Base-by-base conservation (phyloP, 2,888 invertebrate species). In the Agonopterix arenella region DNA sequence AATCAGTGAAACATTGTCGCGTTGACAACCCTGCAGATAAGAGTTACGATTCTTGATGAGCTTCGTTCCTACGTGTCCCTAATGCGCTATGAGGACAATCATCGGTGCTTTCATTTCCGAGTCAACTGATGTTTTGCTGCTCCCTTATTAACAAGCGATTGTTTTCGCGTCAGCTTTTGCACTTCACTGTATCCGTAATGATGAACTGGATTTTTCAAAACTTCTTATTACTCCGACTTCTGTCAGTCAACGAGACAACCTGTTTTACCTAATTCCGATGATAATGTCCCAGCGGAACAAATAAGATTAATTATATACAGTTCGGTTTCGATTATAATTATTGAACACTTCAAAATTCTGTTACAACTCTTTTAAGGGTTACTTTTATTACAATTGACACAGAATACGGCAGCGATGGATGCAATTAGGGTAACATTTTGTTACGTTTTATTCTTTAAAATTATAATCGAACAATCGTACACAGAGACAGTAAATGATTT, bases 141-240 rank as follows among this genome's bases (percentile, higher is more conserved):
- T 61, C 60, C 58, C 71, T 73, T 76, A 80, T 81, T 81, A 84
- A 80, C 76, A 78, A 76, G 69, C 72, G 67, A 82, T 83, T 80
- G 82, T 82, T 73, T 79, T 79, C 80, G 82, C 73, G 82, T 82
- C 84, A 82, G 72, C 73, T 82, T 82, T 84, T 84, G 84, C 86
- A 85, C 86, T 84, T 80, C 75, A 65, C 67, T 80, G 84, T 80
- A 79, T 84, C 71, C 58, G 68, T 77, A 80, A 78, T 77, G 75
- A 74, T 50, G 73, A 67, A 70, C 80, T 58, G 68, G 71, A 70
- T 74, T 70, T 67, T 72, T 57, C 52, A 62, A 68, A 70, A 67
- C 64, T 60, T 58, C 64, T 63, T 68, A 71, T 79, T 77, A 68
- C 68, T 70, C 48, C 56, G 57, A 66, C 60, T 60, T 64, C 61